Evolutionary conservation across 2,113 vertebrate species (phyloP), one percentile per base, ranked within the genome.

Genomic region (Mandrillus leucophaeus): DNA sequence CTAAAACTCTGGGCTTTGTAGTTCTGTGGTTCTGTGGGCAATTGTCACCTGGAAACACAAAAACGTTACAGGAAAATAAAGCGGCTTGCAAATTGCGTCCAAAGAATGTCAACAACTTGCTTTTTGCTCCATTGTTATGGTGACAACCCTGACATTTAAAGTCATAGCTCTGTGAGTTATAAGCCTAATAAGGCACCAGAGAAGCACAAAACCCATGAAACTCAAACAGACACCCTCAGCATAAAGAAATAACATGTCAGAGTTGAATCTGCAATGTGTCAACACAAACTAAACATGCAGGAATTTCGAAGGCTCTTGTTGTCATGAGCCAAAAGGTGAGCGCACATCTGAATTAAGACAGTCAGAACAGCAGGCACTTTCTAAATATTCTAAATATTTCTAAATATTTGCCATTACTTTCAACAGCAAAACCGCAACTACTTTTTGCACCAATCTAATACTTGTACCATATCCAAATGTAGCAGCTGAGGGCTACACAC

Each of bases 91-190:
- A 98, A 96, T 75, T 87, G 90, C 57, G 84, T 80, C 95, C 90
- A 85, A 93, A 96, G 90, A 93, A 97, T 92, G 97, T 96, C 96
- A 96, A 92, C 76, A 88, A 82, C 75, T 81, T 93, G 93, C 66
- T 81, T 92, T 95, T 76, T 72, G 81, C 45, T 88, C 84, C 52
- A 64, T 93, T 96, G 95, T 90, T 96, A 83, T 14, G 23, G 40
- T 20, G 92, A 96, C 84, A 95, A 81, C 16, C 55, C 50, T 96
- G 97, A 97, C 97, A 98, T 92, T 96, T 96, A 45, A 88, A 96
- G 95, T 93, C 66, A 79, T 45, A 85, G 61, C 66, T 92, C 76
- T 92, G 72, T 82, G 81, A 82, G 64, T 85, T 96, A 78, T 32
- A 92, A 32, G 80, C 80, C 70, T 97, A 95, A 97, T 16, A 32